Evolutionary conservation across 2,113 vertebrate species (phyloP).

Genomic region (Dendropsophus ebraccatus): DNA sequence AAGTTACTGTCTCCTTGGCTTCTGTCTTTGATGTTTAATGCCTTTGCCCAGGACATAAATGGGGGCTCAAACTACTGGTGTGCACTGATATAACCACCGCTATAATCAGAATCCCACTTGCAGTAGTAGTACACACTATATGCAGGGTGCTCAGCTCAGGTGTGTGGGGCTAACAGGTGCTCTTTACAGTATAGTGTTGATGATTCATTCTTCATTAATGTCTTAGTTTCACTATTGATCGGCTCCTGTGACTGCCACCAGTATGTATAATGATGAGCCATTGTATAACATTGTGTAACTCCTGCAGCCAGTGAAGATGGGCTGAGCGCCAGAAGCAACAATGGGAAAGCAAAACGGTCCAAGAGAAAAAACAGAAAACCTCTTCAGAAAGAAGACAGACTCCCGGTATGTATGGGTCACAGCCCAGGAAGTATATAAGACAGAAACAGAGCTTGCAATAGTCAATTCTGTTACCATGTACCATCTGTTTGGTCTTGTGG

Average conservation of each 20-base stretch:
- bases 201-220: not conserved
- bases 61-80: too few species aligned
- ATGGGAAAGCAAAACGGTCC: conserved; percentile 62
- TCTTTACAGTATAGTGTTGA: too few species aligned
- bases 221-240: not conserved
- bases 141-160: too few species aligned
- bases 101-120: too few species aligned
- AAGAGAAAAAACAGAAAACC: conserved; percentile 66
- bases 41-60: too few species aligned
- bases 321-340: conserved; percentile 55
- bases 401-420: conserved; percentile 63
- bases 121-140: too few species aligned
- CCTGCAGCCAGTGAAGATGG: conserved; percentile 68
- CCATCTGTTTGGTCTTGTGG: not conserved
- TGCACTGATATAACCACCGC: too few species aligned
- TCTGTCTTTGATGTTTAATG: too few species aligned
- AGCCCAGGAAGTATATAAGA: not conserved
- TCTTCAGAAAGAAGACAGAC: conserved; percentile 63
- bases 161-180: too few species aligned
- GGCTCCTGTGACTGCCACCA: not conserved
- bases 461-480: not conserved
- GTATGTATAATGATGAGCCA: not conserved
- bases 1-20: too few species aligned
- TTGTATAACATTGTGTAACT: conserved; percentile 55
- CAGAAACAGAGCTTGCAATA: not conserved